phyloP scores from a whole-genome alignment of 2,113 vertebrate genomes.

The Hippocampus comes region DNA sequence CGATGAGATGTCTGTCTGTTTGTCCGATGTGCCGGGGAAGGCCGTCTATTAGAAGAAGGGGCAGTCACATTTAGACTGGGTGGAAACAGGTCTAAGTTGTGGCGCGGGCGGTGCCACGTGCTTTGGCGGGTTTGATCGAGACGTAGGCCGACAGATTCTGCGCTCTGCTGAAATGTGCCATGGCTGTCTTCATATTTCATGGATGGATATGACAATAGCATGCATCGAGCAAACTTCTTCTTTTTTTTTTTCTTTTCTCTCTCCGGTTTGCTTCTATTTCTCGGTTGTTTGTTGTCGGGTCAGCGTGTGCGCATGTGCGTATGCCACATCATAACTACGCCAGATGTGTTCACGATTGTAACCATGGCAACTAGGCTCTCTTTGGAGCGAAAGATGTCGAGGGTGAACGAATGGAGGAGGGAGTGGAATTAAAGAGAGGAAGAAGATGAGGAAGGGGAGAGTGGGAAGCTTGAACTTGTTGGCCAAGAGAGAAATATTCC shows the following conservation, averaged over 20 bases:
- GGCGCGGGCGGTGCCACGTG: too few relatives aligned
- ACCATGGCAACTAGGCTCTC: slow-evolving; percentile 68
- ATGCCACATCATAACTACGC: slow-evolving; percentile 47
- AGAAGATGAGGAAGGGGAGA: slow-evolving; percentile 21
- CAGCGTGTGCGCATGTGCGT: slow-evolving; percentile 23
- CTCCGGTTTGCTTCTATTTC: slow-evolving; percentile 16
- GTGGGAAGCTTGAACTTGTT: slow-evolving; percentile 56
- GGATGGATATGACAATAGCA: too few relatives aligned
- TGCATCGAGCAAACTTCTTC: neutral
- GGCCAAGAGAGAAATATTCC: slow-evolving; percentile 57
- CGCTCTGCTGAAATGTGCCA: too few relatives aligned
- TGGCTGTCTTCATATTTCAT: too few relatives aligned
- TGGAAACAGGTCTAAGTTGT: too few relatives aligned
- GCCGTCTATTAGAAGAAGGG: slow-evolving; percentile 44
- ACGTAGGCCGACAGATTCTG: too few relatives aligned
- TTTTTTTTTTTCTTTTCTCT: slow-evolving; percentile 1
- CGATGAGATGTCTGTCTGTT: slow-evolving; percentile 46
- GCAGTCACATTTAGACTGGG: too few relatives aligned
- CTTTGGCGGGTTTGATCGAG: too few relatives aligned
- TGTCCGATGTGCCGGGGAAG: neutral
- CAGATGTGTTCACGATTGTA: slow-evolving; percentile 75
- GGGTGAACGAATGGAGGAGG: slow-evolving; percentile 29
- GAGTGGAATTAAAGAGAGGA: slow-evolving; percentile 2
- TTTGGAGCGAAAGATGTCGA: slow-evolving; percentile 54
- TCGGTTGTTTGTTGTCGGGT: slow-evolving; percentile 11